These are phyloP conservation scores for Malacoctenus gilli DNA, from an alignment of 2,797 vertebrate genomes.

Conservation along the genomic window DNA sequence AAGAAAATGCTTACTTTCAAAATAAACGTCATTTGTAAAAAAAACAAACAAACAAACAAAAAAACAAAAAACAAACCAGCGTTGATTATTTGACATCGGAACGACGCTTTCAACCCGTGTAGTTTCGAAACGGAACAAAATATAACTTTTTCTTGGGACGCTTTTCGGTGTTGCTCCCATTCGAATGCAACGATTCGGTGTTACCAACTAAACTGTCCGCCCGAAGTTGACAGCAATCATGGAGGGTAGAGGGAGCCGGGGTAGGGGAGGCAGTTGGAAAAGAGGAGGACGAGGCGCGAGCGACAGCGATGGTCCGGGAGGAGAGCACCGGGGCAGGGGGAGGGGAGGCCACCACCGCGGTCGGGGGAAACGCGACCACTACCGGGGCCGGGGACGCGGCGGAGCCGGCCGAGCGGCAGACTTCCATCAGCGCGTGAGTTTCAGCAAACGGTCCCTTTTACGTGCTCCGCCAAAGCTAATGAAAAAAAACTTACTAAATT, in stretches of 20 bases:
- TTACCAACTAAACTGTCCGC: constrained; percentile 41
- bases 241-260: constrained; percentile 67
- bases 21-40: too few relatives aligned
- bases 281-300: constrained; percentile 58
- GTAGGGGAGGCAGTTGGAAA: constrained; percentile 73
- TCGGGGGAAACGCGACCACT: constrained; percentile 73
- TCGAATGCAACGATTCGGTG: background rate
- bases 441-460: too few relatives aligned
- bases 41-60: too few relatives aligned
- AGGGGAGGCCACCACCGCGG: constrained; percentile 76
- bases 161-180: constrained; percentile 58
- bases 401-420: constrained; percentile 28
- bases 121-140: background rate
- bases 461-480: too few relatives aligned
- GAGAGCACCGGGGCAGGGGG: constrained; percentile 76
- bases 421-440: constrained; percentile 62
- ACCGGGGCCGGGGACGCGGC: constrained; percentile 76
- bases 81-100: too few relatives aligned
- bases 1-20: background rate
- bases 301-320: constrained; percentile 51
- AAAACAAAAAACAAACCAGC: too few relatives aligned
- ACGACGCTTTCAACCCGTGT: too few relatives aligned
- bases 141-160: constrained; percentile 25
- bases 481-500: too few relatives aligned
- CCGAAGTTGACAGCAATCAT: constrained; percentile 44